Base-by-base conservation (phyloP, 2,888 invertebrate species). In the Oscheius onirici region DNA sequence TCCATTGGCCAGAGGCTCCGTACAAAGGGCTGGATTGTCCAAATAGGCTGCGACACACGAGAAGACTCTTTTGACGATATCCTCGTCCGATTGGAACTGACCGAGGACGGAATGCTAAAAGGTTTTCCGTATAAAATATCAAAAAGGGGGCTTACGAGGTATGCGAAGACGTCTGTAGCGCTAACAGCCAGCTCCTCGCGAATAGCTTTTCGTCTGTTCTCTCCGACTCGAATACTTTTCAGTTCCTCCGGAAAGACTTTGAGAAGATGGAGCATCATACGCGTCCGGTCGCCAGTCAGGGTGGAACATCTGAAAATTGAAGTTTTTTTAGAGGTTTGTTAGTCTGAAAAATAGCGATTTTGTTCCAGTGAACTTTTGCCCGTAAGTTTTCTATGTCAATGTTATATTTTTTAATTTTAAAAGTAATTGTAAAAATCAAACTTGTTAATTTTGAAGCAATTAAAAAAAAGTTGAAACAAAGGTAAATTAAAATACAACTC, bases 181-280 rank as follows among this genome's bases (percentile, higher is more conserved):
- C 93, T 92, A 54, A 90, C 90, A 83, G 92, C 91, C 76, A 96
- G 90, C 87, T 95, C 94, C 68, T 92, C 91, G 82, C 93, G 91
- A 52, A 97, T 91, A 85, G 95, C 93, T 76, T 92, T 91, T 75
- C 97, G 91, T 74, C 97, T 91, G 89, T 97, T 97, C 78, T 94
- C 94, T 46, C 97, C 97, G 73, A 99, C 90, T 85, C 89, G 34
- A 40, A 71, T 49, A n/a, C 71, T 60, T 10, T 75, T 71, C 34
- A 74, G 70, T 69, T 99, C 97, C 90, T 99, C 97, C 5, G 97
- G 97, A 85, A 97, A 90, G 28, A 97, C 93, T 57, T 93, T 95
- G 79, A 99, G 90, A 80, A 97, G 92, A 91, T 96, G 95, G 82
- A 97, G 88, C 72, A 97, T 90, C 28, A 95, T 94, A 91, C 93